Evolutionary conservation across 2,888 invertebrate genomes (phyloP), one percentile per base, ranked within the genome.

Genomic region (Eristalis tenax): DNA sequence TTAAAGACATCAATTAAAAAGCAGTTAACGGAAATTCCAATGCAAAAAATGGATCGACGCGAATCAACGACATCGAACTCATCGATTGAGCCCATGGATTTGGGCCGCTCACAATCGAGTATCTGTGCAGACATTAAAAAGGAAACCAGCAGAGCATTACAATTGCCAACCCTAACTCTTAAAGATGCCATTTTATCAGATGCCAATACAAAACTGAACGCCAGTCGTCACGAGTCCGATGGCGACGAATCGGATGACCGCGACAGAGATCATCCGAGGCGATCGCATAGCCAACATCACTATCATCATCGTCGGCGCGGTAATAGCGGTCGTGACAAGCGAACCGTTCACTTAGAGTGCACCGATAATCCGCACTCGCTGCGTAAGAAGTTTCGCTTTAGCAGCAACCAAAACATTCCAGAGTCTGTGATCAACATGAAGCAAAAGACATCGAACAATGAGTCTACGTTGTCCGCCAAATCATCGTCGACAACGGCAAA

Each of bases 371-470:
- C 91, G 10, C 90, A 90, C 82, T 92, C 93, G 70, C 86, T 93
- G 88, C 92, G 93, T 38, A 93, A 93, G 86, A 93, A 93, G 88
- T 93, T 93, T 75, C 93, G 93, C 2, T 90, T 93, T 26, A 92
- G 91, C 87, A 91, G 89, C 65, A 84, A 81, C 6, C 59, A 76
- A 56, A 74, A 86, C 61, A 57, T 70, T 73, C 26, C 68, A 65
- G 83, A 86, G 5, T 59, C 82, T 78, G 85, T 83, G 85, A 80
- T 85, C 65, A 88, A 80, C 76, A 23, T 75, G 11, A 81, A 85
- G 79, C 76, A 78, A 40, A 85, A 85, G 74, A 71, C 76, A 86
- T 81, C 78, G 81, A 88, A 74, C 43, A 81, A 81, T 28, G 81
- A 79, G 43, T 82, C 59, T 61, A 84, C 26, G 85, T 76, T 50